Percentiles rank a stretch among this genome's conserved stretches.
phyloP scores from a whole-genome alignment of 2,888 invertebrate species.

The Rhaphigaster nebulosa region DNA sequence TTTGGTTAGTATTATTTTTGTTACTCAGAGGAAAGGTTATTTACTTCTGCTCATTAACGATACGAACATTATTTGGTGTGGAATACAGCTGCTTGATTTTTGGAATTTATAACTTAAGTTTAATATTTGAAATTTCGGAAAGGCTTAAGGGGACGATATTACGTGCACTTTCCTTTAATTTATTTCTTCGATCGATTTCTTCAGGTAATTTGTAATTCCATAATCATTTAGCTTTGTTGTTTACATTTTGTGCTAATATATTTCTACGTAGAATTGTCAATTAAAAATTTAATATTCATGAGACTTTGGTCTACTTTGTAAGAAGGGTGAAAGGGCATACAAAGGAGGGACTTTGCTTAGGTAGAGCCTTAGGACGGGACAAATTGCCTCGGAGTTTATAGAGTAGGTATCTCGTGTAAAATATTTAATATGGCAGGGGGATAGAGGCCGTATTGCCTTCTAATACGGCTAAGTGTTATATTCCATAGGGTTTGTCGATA shows the following conservation, averaged over 20 bases:
- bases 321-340: background rate
- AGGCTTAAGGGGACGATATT: too few species aligned
- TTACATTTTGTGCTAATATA: background rate
- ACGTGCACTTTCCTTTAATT: too few species aligned
- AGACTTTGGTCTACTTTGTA: background rate
- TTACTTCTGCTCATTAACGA: too few species aligned
- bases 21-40: too few species aligned
- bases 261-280: background rate
- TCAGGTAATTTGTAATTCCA: background rate
- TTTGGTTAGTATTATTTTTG: too few species aligned
- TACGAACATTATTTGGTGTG: too few species aligned
- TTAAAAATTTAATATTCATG: background rate
- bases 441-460: background rate
- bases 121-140: too few species aligned
- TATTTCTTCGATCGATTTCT: too few species aligned
- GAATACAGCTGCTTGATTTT: too few species aligned
- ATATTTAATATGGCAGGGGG: conserved; percentile 13
- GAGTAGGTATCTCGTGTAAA: background rate
- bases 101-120: too few species aligned
- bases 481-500: conserved; percentile 44
- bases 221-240: background rate
- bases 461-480: conserved; percentile 47
- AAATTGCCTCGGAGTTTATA: conserved; percentile 11
- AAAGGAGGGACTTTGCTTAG: background rate
- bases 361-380: background rate